Conservation (phyloP, 2,113 vertebrate species). For the Monopterus albus region DNA sequence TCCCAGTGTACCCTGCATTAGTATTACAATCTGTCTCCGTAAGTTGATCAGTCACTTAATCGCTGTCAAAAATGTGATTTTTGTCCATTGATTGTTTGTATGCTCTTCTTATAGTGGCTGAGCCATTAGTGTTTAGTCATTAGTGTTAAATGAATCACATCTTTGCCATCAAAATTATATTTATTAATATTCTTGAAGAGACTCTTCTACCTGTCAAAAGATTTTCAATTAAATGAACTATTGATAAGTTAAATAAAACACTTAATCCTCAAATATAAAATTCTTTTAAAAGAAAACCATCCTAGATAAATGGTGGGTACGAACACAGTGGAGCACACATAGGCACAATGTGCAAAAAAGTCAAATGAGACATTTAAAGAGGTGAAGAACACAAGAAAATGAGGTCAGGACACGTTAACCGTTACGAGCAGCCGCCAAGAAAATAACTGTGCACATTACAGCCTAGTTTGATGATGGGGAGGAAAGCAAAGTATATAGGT, state of each 20-base stretch:
- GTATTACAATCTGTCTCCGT: conserved; percentile 30
- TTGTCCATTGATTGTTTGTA: neutral
- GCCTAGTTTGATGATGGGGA: conserved; percentile 2
- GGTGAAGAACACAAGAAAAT: conserved; percentile 7
- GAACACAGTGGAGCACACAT: no score
- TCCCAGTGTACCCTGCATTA: conserved; percentile 45
- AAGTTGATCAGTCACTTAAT: conserved; percentile 10
- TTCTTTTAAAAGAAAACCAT: neutral
- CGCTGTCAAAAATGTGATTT: neutral
- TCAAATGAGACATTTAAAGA: conserved; percentile 19
- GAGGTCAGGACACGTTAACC: neutral
- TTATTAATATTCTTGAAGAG: neutral
- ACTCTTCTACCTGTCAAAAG: neutral
- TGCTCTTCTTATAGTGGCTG: neutral
- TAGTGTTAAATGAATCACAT: neutral
- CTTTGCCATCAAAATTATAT: neutral
- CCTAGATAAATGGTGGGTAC: neutral
- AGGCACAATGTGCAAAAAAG: neutral
- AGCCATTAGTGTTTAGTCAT: neutral
- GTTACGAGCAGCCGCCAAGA: conserved; percentile 16
- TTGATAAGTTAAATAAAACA: no score
- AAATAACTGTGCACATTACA: conserved; percentile 30
- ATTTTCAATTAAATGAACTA: neutral
- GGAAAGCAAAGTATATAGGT: conserved; percentile 31
- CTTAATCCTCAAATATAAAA: no score